Conservation (phyloP, 2,113 vertebrate genomes). For the Malurus melanocephalus region DNA sequence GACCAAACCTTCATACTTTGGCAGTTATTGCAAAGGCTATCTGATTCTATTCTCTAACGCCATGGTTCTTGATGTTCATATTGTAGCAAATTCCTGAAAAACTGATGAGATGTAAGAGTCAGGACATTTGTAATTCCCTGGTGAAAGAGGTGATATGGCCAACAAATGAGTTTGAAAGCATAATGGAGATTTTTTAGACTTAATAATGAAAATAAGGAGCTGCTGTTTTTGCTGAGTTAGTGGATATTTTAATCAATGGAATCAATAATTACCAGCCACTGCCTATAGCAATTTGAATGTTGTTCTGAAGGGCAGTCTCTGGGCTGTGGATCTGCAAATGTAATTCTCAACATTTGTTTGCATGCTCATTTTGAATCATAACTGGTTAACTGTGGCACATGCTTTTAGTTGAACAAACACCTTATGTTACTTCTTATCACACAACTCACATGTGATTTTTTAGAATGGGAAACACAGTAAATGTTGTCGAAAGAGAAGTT, state of each 20-base stretch:
- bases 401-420: not conserved
- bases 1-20: not conserved
- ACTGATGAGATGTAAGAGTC: not conserved
- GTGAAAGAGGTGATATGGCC: not conserved
- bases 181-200: not conserved
- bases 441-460: not conserved
- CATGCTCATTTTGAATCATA: not conserved
- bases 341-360: not conserved
- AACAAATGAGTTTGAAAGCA: not conserved
- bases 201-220: not conserved
- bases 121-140: not conserved
- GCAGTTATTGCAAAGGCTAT: not conserved
- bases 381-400: not conserved
- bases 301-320: slow-evolving; percentile 8
- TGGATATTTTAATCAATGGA: not conserved
- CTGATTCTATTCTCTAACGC: not conserved
- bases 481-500: not conserved
- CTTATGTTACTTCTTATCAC: not conserved
- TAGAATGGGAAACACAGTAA: not conserved
- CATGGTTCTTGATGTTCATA: not conserved
- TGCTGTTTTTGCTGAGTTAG: not conserved
- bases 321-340: not conserved
- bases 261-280: not conserved
- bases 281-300: not conserved
- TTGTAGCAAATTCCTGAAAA: not conserved